These are phyloP conservation scores for Stomatorhinus walkeri DNA, from an alignment of 2,797 vertebrate species.

Conservation along the genomic window DNA sequence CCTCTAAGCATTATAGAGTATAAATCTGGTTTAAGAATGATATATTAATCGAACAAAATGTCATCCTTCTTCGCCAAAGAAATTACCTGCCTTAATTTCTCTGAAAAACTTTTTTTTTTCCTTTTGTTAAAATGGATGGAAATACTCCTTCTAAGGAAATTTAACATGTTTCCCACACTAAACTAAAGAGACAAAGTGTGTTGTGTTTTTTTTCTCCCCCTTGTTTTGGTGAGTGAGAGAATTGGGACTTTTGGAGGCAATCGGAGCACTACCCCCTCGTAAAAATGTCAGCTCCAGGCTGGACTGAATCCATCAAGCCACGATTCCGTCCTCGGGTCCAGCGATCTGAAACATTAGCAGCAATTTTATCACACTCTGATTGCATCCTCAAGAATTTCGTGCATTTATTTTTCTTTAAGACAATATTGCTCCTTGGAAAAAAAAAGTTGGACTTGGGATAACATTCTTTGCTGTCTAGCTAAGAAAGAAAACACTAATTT, in stretches of 20 bases:
- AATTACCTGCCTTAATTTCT: background rate
- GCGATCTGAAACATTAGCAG: slow-evolving; percentile 38
- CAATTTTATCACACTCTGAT: slow-evolving; percentile 35
- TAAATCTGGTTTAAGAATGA: background rate
- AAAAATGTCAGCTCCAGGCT: slow-evolving; percentile 30
- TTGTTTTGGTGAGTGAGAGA: slow-evolving; percentile 17
- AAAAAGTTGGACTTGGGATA: slow-evolving; percentile 52
- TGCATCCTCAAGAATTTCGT: slow-evolving; percentile 40
- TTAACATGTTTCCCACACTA: slow-evolving; percentile 33
- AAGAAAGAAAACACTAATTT: slow-evolving; percentile 66
- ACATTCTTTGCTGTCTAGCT: slow-evolving; percentile 61
- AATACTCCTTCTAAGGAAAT: background rate
- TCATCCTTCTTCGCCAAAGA: background rate
- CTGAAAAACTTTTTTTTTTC: background rate
- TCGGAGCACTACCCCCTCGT: slow-evolving; percentile 21
- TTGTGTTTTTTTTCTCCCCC: slow-evolving; percentile 8
- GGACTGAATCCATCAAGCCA: slow-evolving; percentile 25
- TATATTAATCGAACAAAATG: background rate
- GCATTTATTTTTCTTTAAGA: slow-evolving; percentile 55
- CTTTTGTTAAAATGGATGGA: background rate
- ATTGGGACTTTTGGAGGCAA: slow-evolving; percentile 11
- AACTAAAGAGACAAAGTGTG: background rate
- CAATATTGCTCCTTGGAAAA: slow-evolving; percentile 40
- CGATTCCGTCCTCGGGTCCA: slow-evolving; percentile 17
- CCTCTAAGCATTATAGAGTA: background rate